A percentile compares a stretch with the other conserved stretches of the same genome.
These are phyloP conservation scores for Desmodus rotundus DNA, from an alignment of 2,113 vertebrate species.

Conservation along the genomic window DNA sequence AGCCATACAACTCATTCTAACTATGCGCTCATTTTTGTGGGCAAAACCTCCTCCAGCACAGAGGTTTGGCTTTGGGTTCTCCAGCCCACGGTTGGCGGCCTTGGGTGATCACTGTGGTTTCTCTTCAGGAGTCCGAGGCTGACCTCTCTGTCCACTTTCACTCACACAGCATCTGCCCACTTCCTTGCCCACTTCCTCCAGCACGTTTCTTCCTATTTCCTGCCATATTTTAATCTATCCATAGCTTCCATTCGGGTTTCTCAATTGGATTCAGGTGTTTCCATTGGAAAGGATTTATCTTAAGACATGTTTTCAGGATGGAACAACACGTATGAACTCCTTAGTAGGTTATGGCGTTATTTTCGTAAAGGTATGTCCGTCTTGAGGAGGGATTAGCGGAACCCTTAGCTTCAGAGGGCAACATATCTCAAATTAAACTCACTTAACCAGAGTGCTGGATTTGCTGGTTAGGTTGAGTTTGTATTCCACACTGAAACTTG, in stretches of 20 bases:
- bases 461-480: not conserved
- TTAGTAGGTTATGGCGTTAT: not conserved
- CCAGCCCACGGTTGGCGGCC: not conserved
- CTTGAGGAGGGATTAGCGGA: not conserved
- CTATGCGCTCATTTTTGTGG: not conserved
- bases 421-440: not conserved
- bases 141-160: conserved; percentile 34
- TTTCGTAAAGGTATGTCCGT: not conserved
- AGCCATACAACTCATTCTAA: not conserved
- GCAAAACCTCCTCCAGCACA: not conserved
- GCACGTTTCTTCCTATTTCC: not conserved
- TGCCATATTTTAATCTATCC: not conserved
- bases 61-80: not conserved
- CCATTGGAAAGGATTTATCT: not conserved
- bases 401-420: not conserved
- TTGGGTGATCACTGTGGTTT: not conserved
- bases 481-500: not conserved
- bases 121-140: not conserved
- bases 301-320: not conserved
- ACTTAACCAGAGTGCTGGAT: not conserved
- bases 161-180: not conserved
- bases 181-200: not conserved
- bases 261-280: not conserved
- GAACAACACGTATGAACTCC: not conserved
- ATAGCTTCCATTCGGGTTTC: not conserved